phyloP scores from a whole-genome alignment of 92 coral and sea anemone species.

The Blastomussa wellsi region DNA sequence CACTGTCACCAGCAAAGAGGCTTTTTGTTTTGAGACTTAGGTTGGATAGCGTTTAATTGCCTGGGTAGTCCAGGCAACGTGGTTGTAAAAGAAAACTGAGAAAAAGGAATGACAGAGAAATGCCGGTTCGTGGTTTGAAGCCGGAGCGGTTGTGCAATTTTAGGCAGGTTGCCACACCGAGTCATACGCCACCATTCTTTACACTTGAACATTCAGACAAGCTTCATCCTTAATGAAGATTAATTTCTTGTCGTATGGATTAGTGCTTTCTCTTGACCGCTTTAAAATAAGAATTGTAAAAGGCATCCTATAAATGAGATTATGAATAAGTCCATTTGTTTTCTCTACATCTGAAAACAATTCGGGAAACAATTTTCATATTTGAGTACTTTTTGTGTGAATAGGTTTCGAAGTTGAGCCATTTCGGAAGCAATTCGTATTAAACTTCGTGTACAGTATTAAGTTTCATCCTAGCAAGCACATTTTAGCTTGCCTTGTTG shows the following conservation, averaged over 20 bases:
- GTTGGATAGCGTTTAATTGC: conserved; percentile 15
- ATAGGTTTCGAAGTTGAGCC: conserved; percentile 2
- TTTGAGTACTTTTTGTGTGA: not conserved
- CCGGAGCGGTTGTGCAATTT: conserved; percentile 14
- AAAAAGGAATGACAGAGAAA: not conserved
- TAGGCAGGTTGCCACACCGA: not conserved
- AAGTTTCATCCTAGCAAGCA: not conserved
- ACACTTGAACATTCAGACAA: not conserved
- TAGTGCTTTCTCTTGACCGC: conserved; percentile 10
- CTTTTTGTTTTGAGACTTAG: conserved; percentile 17
- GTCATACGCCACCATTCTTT: conserved; percentile 18
- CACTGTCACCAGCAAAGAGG: not conserved
- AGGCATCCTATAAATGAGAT: not conserved
- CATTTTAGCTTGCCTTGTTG: not conserved
- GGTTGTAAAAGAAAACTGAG: not conserved
- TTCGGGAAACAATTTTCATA: conserved; percentile 1
- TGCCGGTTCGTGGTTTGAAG: conserved; percentile 5
- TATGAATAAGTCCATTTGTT: conserved; percentile 13
- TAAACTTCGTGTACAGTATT: conserved; percentile 12
- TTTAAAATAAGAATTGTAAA: conserved; percentile 10
- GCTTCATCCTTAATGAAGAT: conserved; percentile 16
- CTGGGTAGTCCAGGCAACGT: not conserved
- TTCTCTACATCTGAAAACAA: conserved; percentile 11
- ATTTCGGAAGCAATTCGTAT: conserved; percentile 34
- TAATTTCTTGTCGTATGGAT: conserved; percentile 33